Percentiles rank a stretch among this genome's conserved stretches.
These are phyloP conservation scores for Megaceryle maxima DNA, from an alignment of 2,113 vertebrate genomes.

Conservation along the genomic window DNA sequence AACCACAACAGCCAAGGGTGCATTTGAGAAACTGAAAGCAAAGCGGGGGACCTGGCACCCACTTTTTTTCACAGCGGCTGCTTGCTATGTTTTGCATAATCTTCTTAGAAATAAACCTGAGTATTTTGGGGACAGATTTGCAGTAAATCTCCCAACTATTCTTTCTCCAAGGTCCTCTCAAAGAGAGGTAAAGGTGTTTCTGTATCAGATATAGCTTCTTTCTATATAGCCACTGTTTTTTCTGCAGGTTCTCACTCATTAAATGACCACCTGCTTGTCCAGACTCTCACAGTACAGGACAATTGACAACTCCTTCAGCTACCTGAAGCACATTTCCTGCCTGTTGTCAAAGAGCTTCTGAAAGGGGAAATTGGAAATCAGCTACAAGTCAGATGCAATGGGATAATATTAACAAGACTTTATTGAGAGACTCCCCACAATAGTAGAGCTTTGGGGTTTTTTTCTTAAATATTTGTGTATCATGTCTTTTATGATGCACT, in stretches of 20 bases:
- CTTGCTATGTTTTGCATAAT: neutral
- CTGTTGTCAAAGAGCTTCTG: neutral
- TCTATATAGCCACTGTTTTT: fast-evolving
- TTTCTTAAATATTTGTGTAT: neutral
- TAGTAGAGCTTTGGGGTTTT: neutral
- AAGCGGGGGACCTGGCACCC: neutral
- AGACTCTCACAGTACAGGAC: neutral
- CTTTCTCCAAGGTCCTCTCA: neutral
- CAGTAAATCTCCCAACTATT: neutral
- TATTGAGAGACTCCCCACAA: neutral
- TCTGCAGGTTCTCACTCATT: neutral
- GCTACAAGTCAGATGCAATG: neutral
- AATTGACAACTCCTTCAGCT: neutral
- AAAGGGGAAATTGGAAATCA: neutral
- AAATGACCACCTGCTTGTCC: neutral
- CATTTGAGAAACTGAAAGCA: neutral
- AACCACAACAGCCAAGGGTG: neutral
- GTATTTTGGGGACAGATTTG: neutral
- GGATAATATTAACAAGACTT: neutral
- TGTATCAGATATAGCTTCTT: neutral
- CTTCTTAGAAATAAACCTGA: neutral
- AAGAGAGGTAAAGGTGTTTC: neutral
- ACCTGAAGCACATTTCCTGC: neutral
- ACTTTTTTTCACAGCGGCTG: neutral
- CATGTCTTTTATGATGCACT: neutral